Base-by-base conservation (phyloP, 2,888 invertebrate species). In the Pristionchus maxplancki region DNA sequence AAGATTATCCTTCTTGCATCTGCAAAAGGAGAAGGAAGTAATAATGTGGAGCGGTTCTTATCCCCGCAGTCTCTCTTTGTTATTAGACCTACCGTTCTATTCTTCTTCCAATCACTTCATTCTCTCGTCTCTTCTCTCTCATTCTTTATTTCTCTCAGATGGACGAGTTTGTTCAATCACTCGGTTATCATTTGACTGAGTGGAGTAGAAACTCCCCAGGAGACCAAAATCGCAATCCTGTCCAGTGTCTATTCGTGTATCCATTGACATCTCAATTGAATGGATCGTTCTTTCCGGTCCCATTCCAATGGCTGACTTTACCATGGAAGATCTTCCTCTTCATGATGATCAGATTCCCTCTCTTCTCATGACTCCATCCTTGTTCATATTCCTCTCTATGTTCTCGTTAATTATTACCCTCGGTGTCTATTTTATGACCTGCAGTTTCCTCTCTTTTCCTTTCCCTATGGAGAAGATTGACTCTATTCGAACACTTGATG, bases 81-180 rank as follows among this genome's bases (percentile, higher is more conserved):
- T n/a, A n/a, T n/a, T 50, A 50, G 50, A 50, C 20, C 67, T 34
- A 67, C 67, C 13, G 67, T 8, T 34, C 17, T 67, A 15, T 13
- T 67, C 67, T 34, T 5, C 31, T 20, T n/a, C n/a, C 17, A 67
- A 20, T 34, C 34, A 67, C 34, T 67, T 11, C 4, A 62, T 62
- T 62, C 62, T 67, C 34, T 67, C n/a, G 34, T n/a, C n/a, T n/a
- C n/a, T n/a, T 34, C 13, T 67, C 34, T 67, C 67, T 34, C 67
- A 34, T 17, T 64, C 4, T n/a, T 5, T 4, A 67, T 31, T 11
- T 6, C 67, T 34, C 31, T 67, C 67, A 67, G 67, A 67, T 34
- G 34, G 34, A 67, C 67, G 67, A 67, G 67, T 67, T 67, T 67
- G 34, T 34, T 67, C 67, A 67, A 67, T 67, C 67, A 34, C 34